phyloP scores from a whole-genome alignment of 2,888 invertebrate genomes.

The Eugnorisma glareosa region DNA sequence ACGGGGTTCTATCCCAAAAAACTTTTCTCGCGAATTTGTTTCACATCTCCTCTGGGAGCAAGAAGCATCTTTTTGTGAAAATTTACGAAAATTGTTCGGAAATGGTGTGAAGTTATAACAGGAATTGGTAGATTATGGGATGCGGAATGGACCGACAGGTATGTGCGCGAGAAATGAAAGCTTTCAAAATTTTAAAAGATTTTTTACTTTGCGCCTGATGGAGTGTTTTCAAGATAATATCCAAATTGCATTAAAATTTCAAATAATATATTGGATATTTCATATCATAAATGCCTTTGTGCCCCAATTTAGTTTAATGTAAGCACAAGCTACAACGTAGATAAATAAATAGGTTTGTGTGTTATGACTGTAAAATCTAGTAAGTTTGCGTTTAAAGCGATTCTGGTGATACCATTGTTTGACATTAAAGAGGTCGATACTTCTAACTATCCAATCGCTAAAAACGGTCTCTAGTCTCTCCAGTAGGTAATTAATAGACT shows the following conservation, averaged over 20 bases:
- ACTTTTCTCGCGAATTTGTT: conserved; percentile 54
- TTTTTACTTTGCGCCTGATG: conserved; percentile 11
- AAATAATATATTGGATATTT: not conserved
- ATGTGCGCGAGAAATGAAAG: conserved; percentile 15
- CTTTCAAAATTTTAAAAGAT: conserved; percentile 30
- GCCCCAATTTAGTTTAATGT: not conserved
- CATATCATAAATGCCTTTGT: too few species aligned
- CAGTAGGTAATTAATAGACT: not conserved
- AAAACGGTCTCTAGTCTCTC: not conserved
- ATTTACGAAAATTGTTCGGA: conserved; percentile 55
- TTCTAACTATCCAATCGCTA: not conserved
- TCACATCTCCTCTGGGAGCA: conserved; percentile 50
- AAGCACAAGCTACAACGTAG: not conserved
- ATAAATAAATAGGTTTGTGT: not conserved
- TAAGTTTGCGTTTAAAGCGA: not conserved
- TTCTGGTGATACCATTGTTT: not conserved
- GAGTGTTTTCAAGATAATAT: not conserved
- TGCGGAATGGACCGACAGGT: conserved; percentile 27
- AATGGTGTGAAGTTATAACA: conserved; percentile 47
- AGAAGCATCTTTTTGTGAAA: conserved; percentile 56
- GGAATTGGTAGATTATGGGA: conserved; percentile 37
- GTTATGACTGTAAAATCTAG: not conserved
- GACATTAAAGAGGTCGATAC: not conserved
- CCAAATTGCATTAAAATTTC: not conserved
- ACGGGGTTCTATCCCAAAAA: conserved; percentile 50